Base-by-base conservation (phyloP, 2,113 vertebrate genomes). In the Pagrus major region DNA sequence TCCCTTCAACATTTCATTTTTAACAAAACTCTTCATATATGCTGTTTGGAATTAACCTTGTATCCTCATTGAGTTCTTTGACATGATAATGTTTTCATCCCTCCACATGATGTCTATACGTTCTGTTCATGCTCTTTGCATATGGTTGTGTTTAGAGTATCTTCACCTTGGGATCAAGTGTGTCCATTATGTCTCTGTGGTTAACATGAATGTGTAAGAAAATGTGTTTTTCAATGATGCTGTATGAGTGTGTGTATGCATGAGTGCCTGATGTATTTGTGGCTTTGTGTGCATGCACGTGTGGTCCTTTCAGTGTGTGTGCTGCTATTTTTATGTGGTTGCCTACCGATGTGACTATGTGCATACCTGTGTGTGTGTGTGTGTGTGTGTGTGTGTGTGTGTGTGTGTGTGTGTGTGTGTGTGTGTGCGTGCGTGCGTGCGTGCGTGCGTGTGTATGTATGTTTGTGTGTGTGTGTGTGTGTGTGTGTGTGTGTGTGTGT, bases 391-490 rank as follows among this genome's bases (percentile, higher is more conserved):
- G n/a, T 88, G 79, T 60, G 49, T 51, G 35, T 83, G 63, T 88
- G 69, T 72, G 37, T 71, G 29, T 80, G 61, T 70, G 68, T 72
- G 35, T 81, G 59, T 59, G 66, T 58, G 67, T 72, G 64, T 64
- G 37, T 70, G 21, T 64, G 55, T 55, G n/a, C n/a, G n/a, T n/a
- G n/a, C n/a, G n/a, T n/a, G n/a, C n/a, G n/a, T n/a, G n/a, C n/a
- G n/a, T n/a, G n/a, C n/a, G n/a, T n/a, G n/a, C n/a, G 23, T 44
- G 69, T 71, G 68, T 42, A 33, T 80, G 37, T 92, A 99, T 64
- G 55, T 55, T 21, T 44, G 69, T 71, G 68, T 42, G 37, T 80
- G 37, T 92, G 41, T 44, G 35, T 82, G 61, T 88, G 55, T 71
- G n/a, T 88, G 79, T 60, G 49, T 51, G 35, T 83, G 63, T 88